Percentiles rank a stretch among this genome's conserved stretches.
These are phyloP conservation scores for Lacanobia oleracea DNA, from an alignment of 2,888 invertebrate genomes.

Conservation along the genomic window DNA sequence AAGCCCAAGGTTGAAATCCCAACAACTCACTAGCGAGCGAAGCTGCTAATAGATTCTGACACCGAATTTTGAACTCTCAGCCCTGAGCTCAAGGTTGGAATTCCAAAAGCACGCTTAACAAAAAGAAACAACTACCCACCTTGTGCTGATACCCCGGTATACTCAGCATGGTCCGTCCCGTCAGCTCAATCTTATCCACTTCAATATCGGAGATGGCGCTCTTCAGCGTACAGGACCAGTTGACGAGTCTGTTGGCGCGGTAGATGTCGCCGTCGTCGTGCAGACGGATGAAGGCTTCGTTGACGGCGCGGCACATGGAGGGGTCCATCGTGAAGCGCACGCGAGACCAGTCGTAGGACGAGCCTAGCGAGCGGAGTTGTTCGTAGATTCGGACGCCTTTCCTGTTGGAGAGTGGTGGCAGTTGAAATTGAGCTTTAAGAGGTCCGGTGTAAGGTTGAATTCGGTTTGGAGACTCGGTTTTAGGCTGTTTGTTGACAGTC, in stretches of 20 bases:
- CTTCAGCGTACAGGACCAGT: slow-evolving; percentile 99
- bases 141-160: slow-evolving; percentile 98
- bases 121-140: slow-evolving; percentile 68
- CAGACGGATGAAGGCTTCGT: slow-evolving; percentile 97
- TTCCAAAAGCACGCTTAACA: too few relatives aligned
- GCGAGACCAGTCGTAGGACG: slow-evolving; percentile 98
- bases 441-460: neutral
- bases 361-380: slow-evolving; percentile 96
- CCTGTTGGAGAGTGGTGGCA: slow-evolving; percentile 76
- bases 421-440: neutral
- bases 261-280: slow-evolving; percentile 97
- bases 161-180: slow-evolving; percentile 95
- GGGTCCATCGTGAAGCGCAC: slow-evolving; percentile 99
- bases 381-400: slow-evolving; percentile 94
- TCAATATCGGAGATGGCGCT: slow-evolving; percentile 99
- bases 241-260: slow-evolving; percentile 97
- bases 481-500: too few relatives aligned
- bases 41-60: too few relatives aligned
- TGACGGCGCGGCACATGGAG: slow-evolving; percentile 96
- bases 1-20: too few relatives aligned
- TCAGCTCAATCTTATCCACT: slow-evolving; percentile 98
- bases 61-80: too few relatives aligned
- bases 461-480: neutral
- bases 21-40: too few relatives aligned
- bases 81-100: too few relatives aligned